Conservation (phyloP, 2,797 vertebrate genomes). For the Moxostoma hubbsi region DNA sequence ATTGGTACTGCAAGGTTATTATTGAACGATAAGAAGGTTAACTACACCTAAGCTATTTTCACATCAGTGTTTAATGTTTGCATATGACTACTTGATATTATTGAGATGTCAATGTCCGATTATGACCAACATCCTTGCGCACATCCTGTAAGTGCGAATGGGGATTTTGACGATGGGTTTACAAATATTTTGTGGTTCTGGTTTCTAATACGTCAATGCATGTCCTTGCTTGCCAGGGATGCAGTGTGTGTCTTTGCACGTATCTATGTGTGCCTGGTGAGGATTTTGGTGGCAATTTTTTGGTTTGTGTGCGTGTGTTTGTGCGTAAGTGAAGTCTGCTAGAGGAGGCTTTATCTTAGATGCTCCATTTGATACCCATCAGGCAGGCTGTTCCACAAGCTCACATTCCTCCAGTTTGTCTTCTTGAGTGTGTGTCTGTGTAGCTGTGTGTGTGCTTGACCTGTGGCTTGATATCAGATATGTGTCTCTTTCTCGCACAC, state of each 20-base stretch:
- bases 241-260: slow-evolving; percentile 12
- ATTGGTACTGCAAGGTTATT: slow-evolving; percentile 38
- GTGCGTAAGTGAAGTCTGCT: slow-evolving; percentile 46
- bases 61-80: slow-evolving; percentile 18
- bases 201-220: neutral
- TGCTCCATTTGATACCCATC: slow-evolving; percentile 62
- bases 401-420: slow-evolving; percentile 49
- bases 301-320: slow-evolving; percentile 21
- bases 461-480: slow-evolving; percentile 71
- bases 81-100: slow-evolving; percentile 3
- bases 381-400: slow-evolving; percentile 55
- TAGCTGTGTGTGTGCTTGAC: slow-evolving; percentile 56
- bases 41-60: slow-evolving; percentile 35
- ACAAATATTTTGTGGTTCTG: neutral
- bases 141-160: neutral
- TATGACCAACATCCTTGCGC: neutral
- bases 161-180: slow-evolving; percentile 18
- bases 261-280: neutral
- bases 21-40: slow-evolving; percentile 46
- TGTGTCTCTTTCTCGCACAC: slow-evolving; percentile 50
- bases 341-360: slow-evolving; percentile 59
- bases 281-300: slow-evolving; percentile 13
- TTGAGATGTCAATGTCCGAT: slow-evolving; percentile 27
- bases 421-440: slow-evolving; percentile 27
- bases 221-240: neutral